phyloP scores from a whole-genome alignment of 1,140 invertebrate genomes.

The Plutomurus gul region DNA sequence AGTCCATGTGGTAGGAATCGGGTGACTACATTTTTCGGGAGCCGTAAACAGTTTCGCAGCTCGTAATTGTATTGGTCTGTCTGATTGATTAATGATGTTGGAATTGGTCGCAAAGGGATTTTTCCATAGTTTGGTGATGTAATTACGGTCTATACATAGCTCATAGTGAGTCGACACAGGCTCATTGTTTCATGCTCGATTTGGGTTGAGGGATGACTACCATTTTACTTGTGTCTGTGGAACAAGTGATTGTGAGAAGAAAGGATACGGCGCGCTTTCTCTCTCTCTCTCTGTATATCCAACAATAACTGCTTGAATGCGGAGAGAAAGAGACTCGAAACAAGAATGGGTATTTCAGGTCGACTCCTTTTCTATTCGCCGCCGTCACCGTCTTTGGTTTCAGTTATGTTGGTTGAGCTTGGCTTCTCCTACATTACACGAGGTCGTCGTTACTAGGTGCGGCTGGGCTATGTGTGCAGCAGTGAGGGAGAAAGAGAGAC shows the following conservation, averaged over 20 bases:
- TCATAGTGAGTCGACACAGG: constrained; percentile 33
- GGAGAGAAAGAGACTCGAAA: neutral
- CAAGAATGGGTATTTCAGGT: neutral
- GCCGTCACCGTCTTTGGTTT: too few relatives aligned
- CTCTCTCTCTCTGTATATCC: neutral
- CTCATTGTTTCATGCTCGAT: constrained; percentile 52
- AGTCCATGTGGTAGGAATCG: neutral
- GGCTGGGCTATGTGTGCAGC: too few relatives aligned
- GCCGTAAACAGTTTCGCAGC: neutral
- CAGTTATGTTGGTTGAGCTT: too few relatives aligned
- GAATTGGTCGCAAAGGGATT: constrained; percentile 41
- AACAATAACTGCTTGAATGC: constrained; percentile 3
- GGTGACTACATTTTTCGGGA: neutral
- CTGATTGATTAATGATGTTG: constrained; percentile 42
- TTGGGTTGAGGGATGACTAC: constrained; percentile 43
- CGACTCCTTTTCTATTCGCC: too few relatives aligned
- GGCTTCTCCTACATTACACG: too few relatives aligned
- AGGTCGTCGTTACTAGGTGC: too few relatives aligned
- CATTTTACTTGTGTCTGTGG: constrained; percentile 29
- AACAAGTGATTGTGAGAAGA: constrained; percentile 10
- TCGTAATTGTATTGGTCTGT: constrained; percentile 20
- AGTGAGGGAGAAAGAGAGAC: neutral
- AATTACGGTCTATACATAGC: constrained; percentile 40
- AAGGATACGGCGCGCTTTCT: constrained; percentile 3
- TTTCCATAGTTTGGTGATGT: constrained; percentile 32